Evolutionary conservation across 2,113 vertebrate genomes (phyloP).

Genomic region (Abramis brama): DNA sequence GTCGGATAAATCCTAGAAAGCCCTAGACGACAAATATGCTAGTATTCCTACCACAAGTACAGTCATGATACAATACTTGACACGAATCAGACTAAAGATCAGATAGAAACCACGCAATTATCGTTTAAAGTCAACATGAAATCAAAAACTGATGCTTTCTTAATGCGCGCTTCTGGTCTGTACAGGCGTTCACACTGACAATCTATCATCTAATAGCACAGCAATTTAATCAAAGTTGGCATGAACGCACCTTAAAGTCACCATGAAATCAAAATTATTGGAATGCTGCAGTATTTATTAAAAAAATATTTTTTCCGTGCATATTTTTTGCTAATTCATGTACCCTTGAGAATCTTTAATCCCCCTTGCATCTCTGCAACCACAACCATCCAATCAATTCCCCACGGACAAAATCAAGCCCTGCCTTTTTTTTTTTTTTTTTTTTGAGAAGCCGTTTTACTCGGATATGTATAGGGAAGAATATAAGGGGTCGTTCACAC

Average conservation of each 20-base stretch:
- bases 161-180: background rate
- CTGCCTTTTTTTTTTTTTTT: too few species aligned
- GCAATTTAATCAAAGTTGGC: background rate
- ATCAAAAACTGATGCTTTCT: background rate
- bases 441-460: too few species aligned
- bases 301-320: too few species aligned
- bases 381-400: too few species aligned
- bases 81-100: conserved; percentile 31
- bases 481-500: background rate
- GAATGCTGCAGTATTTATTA: too few species aligned
- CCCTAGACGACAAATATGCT: conserved; percentile 23
- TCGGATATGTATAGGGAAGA: too few species aligned
- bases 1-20: conserved; percentile 44
- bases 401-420: too few species aligned
- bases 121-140: conserved; percentile 30
- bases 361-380: too few species aligned
- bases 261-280: too few species aligned
- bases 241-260: background rate
- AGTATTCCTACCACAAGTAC: conserved; percentile 36
- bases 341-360: too few species aligned
- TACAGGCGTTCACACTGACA: background rate
- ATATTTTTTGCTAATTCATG: too few species aligned
- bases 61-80: conserved; percentile 29
- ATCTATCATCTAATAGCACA: background rate
- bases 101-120: conserved; percentile 18